A percentile compares a stretch with the other conserved stretches of the same genome.
Conservation (phyloP, 2,888 invertebrate species). For the Ceriagrion tenellum region DNA sequence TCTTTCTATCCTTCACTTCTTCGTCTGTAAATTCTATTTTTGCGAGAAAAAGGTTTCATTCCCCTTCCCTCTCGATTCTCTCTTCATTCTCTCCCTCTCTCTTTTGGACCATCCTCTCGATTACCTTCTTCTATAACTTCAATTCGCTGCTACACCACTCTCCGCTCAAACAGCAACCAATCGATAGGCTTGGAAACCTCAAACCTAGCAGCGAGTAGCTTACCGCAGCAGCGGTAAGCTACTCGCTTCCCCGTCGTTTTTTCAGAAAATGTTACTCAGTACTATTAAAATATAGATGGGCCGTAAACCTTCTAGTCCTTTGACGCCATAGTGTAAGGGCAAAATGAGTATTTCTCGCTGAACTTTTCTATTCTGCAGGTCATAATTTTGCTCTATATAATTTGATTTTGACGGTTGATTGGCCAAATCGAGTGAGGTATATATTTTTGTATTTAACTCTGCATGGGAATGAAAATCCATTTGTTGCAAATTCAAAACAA, state of each 20-base stretch:
- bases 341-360: too few relatives aligned
- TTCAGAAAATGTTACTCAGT: background rate
- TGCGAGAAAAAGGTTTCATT: background rate
- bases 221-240: background rate
- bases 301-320: too few relatives aligned
- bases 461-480: too few relatives aligned
- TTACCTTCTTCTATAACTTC: background rate
- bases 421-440: too few relatives aligned
- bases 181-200: conserved; percentile 47
- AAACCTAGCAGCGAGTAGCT: conserved; percentile 27
- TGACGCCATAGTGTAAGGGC: too few relatives aligned
- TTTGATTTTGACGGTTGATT: too few relatives aligned
- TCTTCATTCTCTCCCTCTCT: background rate
- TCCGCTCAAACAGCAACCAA: background rate
- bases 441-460: too few relatives aligned
- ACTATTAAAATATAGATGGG: too few relatives aligned
- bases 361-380: too few relatives aligned
- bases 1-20: background rate
- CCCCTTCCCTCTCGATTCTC: background rate
- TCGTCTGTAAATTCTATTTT: background rate
- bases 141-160: background rate
- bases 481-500: too few relatives aligned
- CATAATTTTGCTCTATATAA: too few relatives aligned
- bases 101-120: background rate
- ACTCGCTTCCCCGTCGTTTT: background rate